Conservation (phyloP, 1,140 invertebrate genomes). For the Palaemon carinicauda region DNA sequence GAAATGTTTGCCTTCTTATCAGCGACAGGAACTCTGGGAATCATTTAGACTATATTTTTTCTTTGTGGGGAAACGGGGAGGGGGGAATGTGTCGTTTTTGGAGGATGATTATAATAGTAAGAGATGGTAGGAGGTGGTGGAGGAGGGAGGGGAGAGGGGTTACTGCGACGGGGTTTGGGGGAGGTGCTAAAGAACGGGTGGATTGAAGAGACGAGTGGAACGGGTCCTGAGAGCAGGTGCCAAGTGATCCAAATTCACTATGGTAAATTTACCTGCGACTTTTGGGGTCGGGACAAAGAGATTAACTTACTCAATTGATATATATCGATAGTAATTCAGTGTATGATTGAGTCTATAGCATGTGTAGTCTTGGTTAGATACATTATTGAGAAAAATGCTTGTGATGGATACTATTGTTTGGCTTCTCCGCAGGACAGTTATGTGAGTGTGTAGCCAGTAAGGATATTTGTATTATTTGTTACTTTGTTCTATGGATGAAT, state of each 20-base stretch:
- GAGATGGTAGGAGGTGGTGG: too few relatives aligned
- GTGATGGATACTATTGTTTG: slow-evolving; percentile 29
- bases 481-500: not conserved
- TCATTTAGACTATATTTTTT: too few relatives aligned
- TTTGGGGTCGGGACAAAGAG: not conserved
- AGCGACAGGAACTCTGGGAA: not conserved
- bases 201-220: slow-evolving; percentile 4
- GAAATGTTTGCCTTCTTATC: slow-evolving; percentile 35
- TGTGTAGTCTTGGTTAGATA: too few relatives aligned
- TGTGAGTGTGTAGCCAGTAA: slow-evolving; percentile 12
- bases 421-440: slow-evolving; percentile 48
- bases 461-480: not conserved
- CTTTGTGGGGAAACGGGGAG: not conserved
- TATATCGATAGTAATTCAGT: not conserved
- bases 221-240: slow-evolving; percentile 25
- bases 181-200: not conserved
- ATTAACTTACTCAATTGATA: not conserved
- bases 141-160: not conserved
- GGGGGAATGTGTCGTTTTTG: not conserved
- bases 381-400: not conserved
- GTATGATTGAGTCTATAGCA: not conserved
- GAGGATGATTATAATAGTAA: not conserved
- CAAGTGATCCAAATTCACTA: not conserved
- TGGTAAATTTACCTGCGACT: too few relatives aligned
- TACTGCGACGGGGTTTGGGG: too few relatives aligned